A percentile compares a stretch with the other conserved stretches of the same genome.
Conservation (phyloP, 2,888 invertebrate species). For the Coelopa pilipes region DNA sequence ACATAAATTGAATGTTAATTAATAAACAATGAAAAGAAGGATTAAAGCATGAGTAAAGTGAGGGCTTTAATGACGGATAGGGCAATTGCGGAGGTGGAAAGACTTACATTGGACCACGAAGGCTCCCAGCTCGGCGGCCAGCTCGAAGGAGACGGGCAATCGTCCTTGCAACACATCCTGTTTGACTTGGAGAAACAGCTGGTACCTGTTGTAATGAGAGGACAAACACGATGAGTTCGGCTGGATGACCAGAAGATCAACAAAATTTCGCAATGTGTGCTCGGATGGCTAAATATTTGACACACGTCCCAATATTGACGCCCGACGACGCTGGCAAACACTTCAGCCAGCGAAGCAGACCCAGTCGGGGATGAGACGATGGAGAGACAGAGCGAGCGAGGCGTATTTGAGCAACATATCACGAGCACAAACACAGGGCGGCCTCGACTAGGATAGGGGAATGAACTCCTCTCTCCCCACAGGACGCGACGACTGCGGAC, state of each 20-base stretch:
- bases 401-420: too few species aligned
- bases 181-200: slow-evolving; percentile 96
- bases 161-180: slow-evolving; percentile 95
- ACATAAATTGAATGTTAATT: too few species aligned
- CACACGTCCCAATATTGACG: slow-evolving; percentile 25
- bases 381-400: too few species aligned
- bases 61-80: too few species aligned
- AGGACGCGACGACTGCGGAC: too few species aligned
- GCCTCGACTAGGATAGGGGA: too few species aligned
- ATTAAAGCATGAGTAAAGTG: too few species aligned
- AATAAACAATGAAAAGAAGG: too few species aligned
- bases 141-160: slow-evolving; percentile 88
- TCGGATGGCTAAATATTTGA: slow-evolving; percentile 21
- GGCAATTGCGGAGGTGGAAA: background rate
- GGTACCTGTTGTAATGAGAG: slow-evolving; percentile 80
- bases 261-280: background rate
- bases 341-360: slow-evolving; percentile 15
- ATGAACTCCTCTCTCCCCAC: too few species aligned
- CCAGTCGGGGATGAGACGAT: background rate
- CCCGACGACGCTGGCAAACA: background rate
- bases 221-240: slow-evolving; percentile 23
- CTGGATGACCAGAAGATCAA: background rate
- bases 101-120: slow-evolving; percentile 95
- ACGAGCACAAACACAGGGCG: too few species aligned
- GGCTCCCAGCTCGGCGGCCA: slow-evolving; percentile 91